Conservation (phyloP, 2,797 vertebrate species). For the Cottoperca gobio region DNA sequence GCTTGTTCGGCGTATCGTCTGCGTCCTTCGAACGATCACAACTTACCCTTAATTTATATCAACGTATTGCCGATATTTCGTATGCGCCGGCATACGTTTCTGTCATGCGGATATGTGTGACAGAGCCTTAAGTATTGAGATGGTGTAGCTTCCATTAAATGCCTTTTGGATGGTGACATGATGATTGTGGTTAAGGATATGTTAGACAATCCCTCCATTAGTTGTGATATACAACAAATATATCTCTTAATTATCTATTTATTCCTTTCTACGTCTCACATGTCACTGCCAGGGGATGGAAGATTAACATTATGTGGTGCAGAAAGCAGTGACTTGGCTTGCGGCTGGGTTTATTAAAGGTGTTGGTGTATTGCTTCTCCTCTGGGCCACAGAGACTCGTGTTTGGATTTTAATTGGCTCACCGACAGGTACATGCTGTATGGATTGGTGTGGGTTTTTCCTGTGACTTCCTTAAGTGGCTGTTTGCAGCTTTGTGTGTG, state of each 20-base stretch:
- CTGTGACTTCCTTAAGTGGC: conserved; percentile 56
- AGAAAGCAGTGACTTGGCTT: conserved; percentile 53
- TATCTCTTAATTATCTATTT: conserved; percentile 46
- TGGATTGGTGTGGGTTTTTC: conserved; percentile 65
- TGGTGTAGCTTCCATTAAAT: too few species aligned
- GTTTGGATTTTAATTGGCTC: conserved; percentile 82
- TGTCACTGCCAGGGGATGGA: conserved; percentile 43
- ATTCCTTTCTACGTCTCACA: conserved; percentile 34
- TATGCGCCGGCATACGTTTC: too few species aligned
- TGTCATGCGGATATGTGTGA: too few species aligned
- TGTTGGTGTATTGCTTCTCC: conserved; percentile 46
- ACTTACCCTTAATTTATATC: too few species aligned
- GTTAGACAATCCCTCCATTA: conserved; percentile 25
- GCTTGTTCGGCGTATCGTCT: too few species aligned
- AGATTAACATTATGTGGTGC: conserved; percentile 55
- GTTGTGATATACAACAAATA: conserved; percentile 37
- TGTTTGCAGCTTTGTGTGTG: conserved; percentile 29
- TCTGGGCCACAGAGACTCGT: conserved; percentile 60
- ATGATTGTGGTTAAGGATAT: not conserved
- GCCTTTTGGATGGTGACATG: too few species aligned
- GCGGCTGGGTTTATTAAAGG: conserved; percentile 67
- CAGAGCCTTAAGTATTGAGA: too few species aligned
- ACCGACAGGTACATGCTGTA: conserved; percentile 57
- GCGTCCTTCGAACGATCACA: too few species aligned
- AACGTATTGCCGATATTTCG: too few species aligned